Evolutionary conservation across 2,113 vertebrate genomes (phyloP).

Genomic region (Anseranas semipalmata): DNA sequence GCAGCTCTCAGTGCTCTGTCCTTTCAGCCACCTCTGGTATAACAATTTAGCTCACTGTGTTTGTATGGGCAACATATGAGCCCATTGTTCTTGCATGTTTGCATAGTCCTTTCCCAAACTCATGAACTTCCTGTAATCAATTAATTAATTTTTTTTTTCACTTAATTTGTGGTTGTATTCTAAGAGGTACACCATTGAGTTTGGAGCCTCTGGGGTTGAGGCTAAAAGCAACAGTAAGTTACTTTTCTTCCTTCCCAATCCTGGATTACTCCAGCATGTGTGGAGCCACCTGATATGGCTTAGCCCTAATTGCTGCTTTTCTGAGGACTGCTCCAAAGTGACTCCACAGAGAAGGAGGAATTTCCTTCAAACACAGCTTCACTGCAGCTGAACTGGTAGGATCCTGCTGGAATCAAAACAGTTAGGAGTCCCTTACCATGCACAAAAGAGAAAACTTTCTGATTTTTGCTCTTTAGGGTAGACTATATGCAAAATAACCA

Average conservation of each 20-base stretch:
- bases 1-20: background rate
- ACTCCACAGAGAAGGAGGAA: background rate
- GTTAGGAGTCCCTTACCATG: background rate
- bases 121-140: conserved; percentile 50
- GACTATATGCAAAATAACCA: background rate
- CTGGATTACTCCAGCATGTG: background rate
- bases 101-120: conserved; percentile 11
- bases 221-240: background rate
- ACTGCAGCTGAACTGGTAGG: background rate
- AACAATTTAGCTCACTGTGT: conserved; percentile 20
- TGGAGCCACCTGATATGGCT: background rate
- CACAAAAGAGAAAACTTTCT: background rate
- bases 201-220: background rate
- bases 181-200: background rate
- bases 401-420: background rate
- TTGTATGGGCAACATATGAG: conserved; percentile 25
- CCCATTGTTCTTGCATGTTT: conserved; percentile 56
- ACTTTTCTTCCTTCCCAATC: background rate
- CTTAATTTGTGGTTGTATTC: background rate
- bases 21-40: background rate
- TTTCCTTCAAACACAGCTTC: background rate
- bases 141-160: conserved; percentile 41
- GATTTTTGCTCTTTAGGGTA: background rate
- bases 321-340: background rate
- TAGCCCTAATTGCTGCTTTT: accelerated